Evolutionary conservation across 1,140 invertebrate species (phyloP), one percentile per base, ranked within the genome.

Genomic region (Oryzaephilus surinamensis): DNA sequence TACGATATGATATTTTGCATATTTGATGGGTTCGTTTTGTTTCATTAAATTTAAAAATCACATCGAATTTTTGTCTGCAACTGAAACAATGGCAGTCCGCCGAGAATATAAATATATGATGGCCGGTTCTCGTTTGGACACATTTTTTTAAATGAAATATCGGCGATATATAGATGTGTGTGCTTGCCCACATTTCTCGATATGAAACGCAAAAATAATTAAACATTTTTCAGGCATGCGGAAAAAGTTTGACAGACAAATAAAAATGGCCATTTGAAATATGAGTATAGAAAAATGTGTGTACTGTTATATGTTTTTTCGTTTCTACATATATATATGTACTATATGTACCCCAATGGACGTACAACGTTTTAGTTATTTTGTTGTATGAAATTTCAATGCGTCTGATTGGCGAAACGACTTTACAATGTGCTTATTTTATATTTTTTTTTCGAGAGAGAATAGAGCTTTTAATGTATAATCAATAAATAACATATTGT

Each of bases 201-300:
- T 60, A 57, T 53, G 56, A 51, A 61, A 61, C 57, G 58, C 52
- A 61, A 61, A 61, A 61, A 61, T 61, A 60, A 61, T 61, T 61
- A 60, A 59, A 61, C 58, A 61, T 61, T 61, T 61, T 60, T 61
- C 58, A 60, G 58, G 54, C 51, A 61, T 57, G 57, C 58, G 57
- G 57, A 57, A 57, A 58, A 58, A 59, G 54, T 61, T 61, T 61
- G 58, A 61, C 58, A 61, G 58, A 58, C 57, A 60, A 59, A 61
- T 61, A 61, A 61, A 61, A 61, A 61, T 61, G 56, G 55, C 46
- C 55, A 51, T 61, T 61, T 60, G 58, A 59, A 57, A 59, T 61
- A 61, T 58, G 58, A 59, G 53, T 55, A 54, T 56, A 57, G 52
- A 50, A 54, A 59, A 55, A 56, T 45, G 48, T 55, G 51, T 49